These are phyloP conservation scores for Myiozetetes cayanensis DNA, from an alignment of 2,113 vertebrate species.

Conservation along the genomic window DNA sequence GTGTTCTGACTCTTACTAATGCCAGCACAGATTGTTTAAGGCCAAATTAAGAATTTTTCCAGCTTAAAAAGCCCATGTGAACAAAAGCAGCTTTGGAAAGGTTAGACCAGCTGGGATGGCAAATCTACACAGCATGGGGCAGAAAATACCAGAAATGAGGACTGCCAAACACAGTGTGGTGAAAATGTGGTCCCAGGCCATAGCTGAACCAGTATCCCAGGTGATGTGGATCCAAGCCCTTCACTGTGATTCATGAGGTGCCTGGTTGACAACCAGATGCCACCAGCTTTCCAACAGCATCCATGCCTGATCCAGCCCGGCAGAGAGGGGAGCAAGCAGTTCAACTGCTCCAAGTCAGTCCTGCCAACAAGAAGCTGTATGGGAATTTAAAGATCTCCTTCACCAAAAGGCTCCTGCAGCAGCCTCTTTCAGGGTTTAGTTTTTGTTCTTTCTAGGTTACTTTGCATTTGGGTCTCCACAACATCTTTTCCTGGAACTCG, in stretches of 20 bases:
- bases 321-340: not conserved
- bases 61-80: not conserved
- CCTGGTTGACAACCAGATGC: not conserved
- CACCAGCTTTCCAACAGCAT: not conserved
- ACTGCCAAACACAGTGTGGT: not conserved
- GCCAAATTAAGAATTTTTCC: not conserved
- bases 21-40: not conserved
- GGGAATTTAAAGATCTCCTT: not conserved
- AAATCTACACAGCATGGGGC: not conserved
- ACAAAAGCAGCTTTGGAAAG: not conserved
- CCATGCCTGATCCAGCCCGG: not conserved
- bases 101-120: not conserved
- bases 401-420: not conserved
- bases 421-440: not conserved
- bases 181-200: accelerated
- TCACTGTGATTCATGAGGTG: not conserved
- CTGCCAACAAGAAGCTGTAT: not conserved
- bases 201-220: not conserved
- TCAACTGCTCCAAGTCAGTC: not conserved
- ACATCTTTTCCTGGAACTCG: not conserved
- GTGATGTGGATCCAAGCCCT: accelerated
- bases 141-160: not conserved
- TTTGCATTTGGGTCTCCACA: not conserved
- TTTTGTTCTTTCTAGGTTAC: not conserved
- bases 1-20: not conserved